These are phyloP conservation scores for Bombus confusus DNA, from an alignment of 1,140 invertebrate species.

Conservation along the genomic window DNA sequence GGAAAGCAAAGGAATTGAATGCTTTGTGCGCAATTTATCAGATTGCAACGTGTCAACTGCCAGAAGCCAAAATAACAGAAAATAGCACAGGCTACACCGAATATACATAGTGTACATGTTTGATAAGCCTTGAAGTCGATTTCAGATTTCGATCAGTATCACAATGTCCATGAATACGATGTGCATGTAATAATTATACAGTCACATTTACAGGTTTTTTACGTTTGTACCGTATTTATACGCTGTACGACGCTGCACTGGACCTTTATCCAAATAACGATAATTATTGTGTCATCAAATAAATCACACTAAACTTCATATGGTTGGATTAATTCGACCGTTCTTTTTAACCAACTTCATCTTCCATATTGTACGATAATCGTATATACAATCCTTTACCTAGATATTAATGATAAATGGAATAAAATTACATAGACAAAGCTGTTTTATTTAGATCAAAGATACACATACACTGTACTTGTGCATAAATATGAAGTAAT, in stretches of 20 bases:
- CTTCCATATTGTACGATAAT: not conserved
- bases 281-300: conserved; percentile 76
- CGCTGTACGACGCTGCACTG: conserved; percentile 72
- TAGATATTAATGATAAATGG: not conserved
- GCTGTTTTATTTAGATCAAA: conserved; percentile 15
- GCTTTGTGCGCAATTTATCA: conserved; percentile 24
- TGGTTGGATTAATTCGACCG: not conserved
- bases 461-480: conserved; percentile 2
- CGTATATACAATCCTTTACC: not conserved
- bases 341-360: conserved; percentile 1
- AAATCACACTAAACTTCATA: conserved; percentile 67
- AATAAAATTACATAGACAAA: conserved; percentile 2
- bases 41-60: not conserved
- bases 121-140: conserved; percentile 10
- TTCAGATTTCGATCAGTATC: conserved; percentile 37
- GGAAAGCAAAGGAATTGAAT: conserved; percentile 10
- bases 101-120: conserved; percentile 71
- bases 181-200: conserved; percentile 70
- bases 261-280: conserved; percentile 70
- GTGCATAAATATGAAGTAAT: not conserved
- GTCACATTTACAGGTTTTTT: conserved; percentile 77
- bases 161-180: conserved; percentile 52
- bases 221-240: conserved; percentile 80
- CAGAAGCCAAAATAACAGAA: conserved; percentile 28
- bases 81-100: conserved; percentile 46